Conservation (phyloP, 2,888 invertebrate genomes). For the Nemoura dubitans region DNA sequence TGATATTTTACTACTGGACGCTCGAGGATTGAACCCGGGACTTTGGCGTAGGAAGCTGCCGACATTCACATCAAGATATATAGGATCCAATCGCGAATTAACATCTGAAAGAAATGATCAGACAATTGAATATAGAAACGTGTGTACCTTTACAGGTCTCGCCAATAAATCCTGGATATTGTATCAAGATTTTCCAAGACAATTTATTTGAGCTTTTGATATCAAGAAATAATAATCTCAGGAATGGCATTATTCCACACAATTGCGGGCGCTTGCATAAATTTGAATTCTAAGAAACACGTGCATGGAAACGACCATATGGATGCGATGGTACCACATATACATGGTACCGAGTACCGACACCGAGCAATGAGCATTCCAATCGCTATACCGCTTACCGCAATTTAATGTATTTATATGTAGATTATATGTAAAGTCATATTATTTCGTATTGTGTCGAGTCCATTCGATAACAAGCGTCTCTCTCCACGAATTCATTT, state of each 20-base stretch:
- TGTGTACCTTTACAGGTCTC: neutral
- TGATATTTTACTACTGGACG: neutral
- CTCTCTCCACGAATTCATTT: neutral
- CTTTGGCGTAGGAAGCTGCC: slow-evolving; percentile 25
- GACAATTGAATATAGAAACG: slow-evolving; percentile 14
- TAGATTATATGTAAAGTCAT: neutral
- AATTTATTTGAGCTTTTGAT: slow-evolving; percentile 18
- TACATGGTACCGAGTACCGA: too few relatives aligned
- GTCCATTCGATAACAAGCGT: neutral
- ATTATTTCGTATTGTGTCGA: neutral
- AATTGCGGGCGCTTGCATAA: neutral
- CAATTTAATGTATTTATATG: neutral
- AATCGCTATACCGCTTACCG: neutral
- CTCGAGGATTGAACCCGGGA: neutral
- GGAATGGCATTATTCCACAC: neutral
- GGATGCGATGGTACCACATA: too few relatives aligned
- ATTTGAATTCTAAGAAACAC: neutral
- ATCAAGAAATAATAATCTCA: slow-evolving; percentile 26
- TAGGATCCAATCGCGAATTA: neutral
- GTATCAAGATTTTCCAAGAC: slow-evolving; percentile 23
- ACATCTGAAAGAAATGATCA: slow-evolving; percentile 25
- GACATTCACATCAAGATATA: neutral
- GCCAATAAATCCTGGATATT: neutral
- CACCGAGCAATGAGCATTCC: neutral
- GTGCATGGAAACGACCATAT: neutral